A percentile compares a stretch with the other conserved stretches of the same genome.
Evolutionary conservation across 2,113 vertebrate genomes (phyloP).

Genomic region (Cottus gobio): DNA sequence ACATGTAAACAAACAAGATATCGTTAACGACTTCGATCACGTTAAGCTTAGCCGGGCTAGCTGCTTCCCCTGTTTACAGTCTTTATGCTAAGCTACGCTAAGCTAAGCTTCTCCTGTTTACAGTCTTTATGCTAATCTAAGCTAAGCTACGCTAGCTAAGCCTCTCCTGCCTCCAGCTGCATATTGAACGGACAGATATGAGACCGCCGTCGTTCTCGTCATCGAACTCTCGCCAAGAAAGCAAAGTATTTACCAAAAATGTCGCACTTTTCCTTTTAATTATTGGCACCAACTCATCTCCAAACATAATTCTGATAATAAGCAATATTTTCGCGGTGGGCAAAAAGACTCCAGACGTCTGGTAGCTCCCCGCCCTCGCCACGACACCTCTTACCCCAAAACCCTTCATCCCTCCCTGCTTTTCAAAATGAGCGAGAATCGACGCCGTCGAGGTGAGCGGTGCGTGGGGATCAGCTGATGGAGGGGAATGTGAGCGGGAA

Average conservation of each 20-base stretch:
- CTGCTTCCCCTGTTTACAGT: background rate
- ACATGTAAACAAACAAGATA: background rate
- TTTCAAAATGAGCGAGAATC: constrained; percentile 30
- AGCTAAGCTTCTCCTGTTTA: too few species aligned
- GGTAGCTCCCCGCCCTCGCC: background rate
- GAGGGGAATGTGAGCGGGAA: constrained; percentile 8
- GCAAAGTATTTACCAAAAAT: background rate
- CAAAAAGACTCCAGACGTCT: constrained; percentile 3
- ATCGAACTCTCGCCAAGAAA: background rate
- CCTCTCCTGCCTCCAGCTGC: background rate
- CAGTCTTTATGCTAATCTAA: constrained; percentile 1
- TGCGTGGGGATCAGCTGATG: constrained; percentile 14
- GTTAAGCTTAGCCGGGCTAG: background rate
- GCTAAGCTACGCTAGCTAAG: background rate
- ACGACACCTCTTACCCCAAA: background rate
- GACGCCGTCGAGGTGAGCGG: constrained; percentile 14
- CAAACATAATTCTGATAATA: background rate
- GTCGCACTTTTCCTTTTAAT: background rate
- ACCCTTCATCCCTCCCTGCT: constrained; percentile 39
- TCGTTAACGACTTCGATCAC: background rate
- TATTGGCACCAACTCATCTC: background rate
- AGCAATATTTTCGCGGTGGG: background rate
- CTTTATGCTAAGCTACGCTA: constrained; percentile 2
- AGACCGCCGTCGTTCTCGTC: background rate
- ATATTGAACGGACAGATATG: background rate